Evolutionary conservation across 1,140 invertebrate species (phyloP).

Genomic region (Leucophenga varia): DNA sequence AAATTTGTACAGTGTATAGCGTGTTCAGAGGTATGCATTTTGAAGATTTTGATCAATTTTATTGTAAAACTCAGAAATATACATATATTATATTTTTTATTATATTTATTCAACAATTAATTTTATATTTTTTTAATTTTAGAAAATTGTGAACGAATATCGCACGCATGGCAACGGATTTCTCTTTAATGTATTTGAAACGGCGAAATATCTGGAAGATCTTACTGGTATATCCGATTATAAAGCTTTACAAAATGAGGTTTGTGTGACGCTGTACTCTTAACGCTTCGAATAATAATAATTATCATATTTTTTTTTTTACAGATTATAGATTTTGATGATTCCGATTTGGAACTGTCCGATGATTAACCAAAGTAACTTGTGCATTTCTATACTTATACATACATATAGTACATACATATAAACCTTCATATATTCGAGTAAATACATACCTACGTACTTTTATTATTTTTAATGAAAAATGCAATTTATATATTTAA

Average conservation of each 20-base stretch:
- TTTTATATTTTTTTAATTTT: constrained; percentile 7
- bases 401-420: too few relatives aligned
- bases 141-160: constrained; percentile 39
- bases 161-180: constrained; percentile 69
- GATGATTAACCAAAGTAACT: constrained; percentile 25
- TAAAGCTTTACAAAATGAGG: constrained; percentile 39
- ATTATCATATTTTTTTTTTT: constrained; percentile 8
- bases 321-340: constrained; percentile 52
- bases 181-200: constrained; percentile 81
- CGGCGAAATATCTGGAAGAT: constrained; percentile 82
- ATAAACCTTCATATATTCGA: too few relatives aligned
- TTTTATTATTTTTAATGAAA: too few relatives aligned
- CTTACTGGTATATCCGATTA: constrained; percentile 78
- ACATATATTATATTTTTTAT: not conserved
- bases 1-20: constrained; percentile 91
- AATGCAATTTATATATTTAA: too few relatives aligned
- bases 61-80: too few relatives aligned
- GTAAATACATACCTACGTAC: too few relatives aligned
- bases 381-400: too few relatives aligned
- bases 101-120: too few relatives aligned
- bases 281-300: not conserved
- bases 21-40: constrained; percentile 67
- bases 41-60: too few relatives aligned
- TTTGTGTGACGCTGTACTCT: constrained; percentile 11
- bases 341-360: constrained; percentile 46